Percentiles rank a stretch among this genome's conserved stretches.
Conservation (phyloP, 2,797 vertebrate genomes). For the Pyrocephalus nanus region DNA sequence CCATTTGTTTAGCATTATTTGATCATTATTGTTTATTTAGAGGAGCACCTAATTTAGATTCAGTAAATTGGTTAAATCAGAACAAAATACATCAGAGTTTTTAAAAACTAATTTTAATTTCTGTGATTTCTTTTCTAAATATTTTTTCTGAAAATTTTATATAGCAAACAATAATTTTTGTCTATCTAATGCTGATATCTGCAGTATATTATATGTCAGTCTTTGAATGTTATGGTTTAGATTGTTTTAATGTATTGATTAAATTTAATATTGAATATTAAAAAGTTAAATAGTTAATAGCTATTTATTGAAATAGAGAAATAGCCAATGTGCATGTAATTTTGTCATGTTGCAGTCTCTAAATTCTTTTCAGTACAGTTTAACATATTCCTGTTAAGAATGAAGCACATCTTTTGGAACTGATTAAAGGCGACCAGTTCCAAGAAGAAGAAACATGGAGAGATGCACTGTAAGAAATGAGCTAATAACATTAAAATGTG, state of each 20-base stretch:
- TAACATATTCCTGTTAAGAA: conserved; percentile 20
- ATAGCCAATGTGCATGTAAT: neutral
- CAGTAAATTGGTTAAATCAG: too few species aligned
- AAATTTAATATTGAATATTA: neutral
- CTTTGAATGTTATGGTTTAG: neutral
- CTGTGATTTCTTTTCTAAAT: neutral
- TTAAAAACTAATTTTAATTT: neutral
- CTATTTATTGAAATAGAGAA: neutral
- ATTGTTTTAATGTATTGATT: neutral
- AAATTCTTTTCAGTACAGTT: neutral
- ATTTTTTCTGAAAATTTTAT: neutral
- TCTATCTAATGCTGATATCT: neutral
- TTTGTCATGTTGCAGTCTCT: neutral
- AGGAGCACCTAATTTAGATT: neutral
- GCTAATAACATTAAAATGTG: conserved; percentile 36
- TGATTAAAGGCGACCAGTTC: conserved; percentile 30
- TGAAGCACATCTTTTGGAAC: neutral
- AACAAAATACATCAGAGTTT: too few species aligned
- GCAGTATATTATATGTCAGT: neutral
- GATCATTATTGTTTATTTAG: neutral
- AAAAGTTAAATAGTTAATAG: neutral
- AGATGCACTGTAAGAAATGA: conserved; percentile 12
- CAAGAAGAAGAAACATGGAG: conserved; percentile 18
- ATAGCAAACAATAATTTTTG: neutral
- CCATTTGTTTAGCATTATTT: neutral